Base-by-base conservation (phyloP, 2,797 vertebrate species). In the Platyrinchus mystaceus region DNA sequence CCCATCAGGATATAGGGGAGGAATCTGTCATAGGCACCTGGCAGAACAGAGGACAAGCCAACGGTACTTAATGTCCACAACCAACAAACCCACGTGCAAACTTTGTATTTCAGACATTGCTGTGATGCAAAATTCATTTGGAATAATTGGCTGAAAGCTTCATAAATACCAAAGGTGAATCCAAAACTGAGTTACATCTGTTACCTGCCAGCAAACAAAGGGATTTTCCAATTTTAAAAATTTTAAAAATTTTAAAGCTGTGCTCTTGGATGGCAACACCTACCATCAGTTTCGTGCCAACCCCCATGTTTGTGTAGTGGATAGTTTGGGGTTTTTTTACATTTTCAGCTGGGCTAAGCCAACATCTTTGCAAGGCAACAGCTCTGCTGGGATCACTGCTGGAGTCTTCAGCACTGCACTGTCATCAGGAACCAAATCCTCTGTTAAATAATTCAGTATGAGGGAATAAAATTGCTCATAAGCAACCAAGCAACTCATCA, bases 1-100 rank as follows among this genome's bases (percentile, higher is more conserved):
- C 99, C 99, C 97, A 99, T 99, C 79, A 99, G 87, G 89, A 98
- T 98, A 56, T 99, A 99, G 12, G 99, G 99, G 46, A 99, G 97
- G 94, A 98, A 98, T 92, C 96, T 84, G 49, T 98, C 97, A 59
- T 98, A 99, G 84, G 97, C 98, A 96, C 98, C 99, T 99, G 97
- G 90, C 66, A 95, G 92, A 94, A 89, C 32, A 95, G 2, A 34
- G 14, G 59, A 87, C 9, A 46, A 4, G 19, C 62, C 60, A 49
- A 32, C 32, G 12, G n/a, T 44, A n/a, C 18, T 79, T 64, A 50
- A 67, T 2, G 20, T 10, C 39, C 63, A 62, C 41, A 52, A 10
- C 0, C 41, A 32, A 24, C 14, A 55, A 63, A 83, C 16, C 5
- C 26, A 47, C 0, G 0, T 3, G 21, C 13, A 23, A 76, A 70